Percentiles rank a stretch among this genome's conserved stretches.
Conservation (phyloP, 2,113 vertebrate species). For the Hoplias malabaricus region DNA sequence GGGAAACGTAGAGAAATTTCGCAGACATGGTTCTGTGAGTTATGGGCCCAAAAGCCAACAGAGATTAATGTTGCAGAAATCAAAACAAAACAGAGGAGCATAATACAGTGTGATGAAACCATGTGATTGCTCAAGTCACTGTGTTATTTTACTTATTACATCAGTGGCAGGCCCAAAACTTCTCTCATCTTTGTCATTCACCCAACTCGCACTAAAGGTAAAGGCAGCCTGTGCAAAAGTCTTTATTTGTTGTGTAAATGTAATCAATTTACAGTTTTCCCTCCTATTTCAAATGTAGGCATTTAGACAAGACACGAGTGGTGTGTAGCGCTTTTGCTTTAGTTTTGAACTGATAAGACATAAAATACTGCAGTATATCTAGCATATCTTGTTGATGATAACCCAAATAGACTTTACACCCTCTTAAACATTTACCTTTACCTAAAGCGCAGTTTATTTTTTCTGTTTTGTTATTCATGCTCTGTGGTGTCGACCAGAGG, state of each 20-base stretch:
- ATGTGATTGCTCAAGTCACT: not conserved
- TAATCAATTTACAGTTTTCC: too few relatives aligned
- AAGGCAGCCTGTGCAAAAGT: not conserved
- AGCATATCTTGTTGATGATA: too few relatives aligned
- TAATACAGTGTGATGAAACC: slow-evolving; percentile 54
- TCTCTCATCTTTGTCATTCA: not conserved
- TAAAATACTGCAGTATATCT: too few relatives aligned
- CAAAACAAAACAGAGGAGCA: slow-evolving; percentile 67
- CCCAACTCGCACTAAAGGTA: not conserved
- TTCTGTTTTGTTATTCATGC: too few relatives aligned
- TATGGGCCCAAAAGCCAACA: slow-evolving; percentile 66
- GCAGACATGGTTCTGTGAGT: slow-evolving; percentile 67
- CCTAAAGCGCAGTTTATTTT: too few relatives aligned
- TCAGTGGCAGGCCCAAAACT: not conserved
- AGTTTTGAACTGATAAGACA: too few relatives aligned
- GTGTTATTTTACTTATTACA: not conserved
- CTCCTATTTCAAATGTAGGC: too few relatives aligned
- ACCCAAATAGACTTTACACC: too few relatives aligned
- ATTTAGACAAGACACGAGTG: too few relatives aligned
- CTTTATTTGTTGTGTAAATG: not conserved
- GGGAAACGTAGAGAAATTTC: slow-evolving; percentile 64
- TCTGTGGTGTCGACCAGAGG: too few relatives aligned
- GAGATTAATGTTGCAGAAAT: slow-evolving; percentile 72
- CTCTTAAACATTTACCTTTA: too few relatives aligned
- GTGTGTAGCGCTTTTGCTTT: too few relatives aligned